A percentile compares a stretch with the other conserved stretches of the same genome.
Conservation (phyloP, 2,113 vertebrate genomes). For the Hassar affinis region DNA sequence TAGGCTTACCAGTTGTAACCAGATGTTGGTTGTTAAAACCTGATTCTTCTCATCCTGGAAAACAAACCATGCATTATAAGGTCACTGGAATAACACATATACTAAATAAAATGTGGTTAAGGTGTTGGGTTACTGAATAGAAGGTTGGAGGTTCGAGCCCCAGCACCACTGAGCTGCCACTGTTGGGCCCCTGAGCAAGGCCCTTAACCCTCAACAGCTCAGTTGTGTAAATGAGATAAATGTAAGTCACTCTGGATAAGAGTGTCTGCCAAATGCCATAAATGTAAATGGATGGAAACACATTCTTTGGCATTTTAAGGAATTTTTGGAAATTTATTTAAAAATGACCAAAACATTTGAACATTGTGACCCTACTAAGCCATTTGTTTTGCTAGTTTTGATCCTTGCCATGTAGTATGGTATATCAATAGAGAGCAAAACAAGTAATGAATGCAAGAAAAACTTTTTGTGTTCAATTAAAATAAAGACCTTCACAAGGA, state of each 20-base stretch:
- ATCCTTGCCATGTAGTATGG: neutral
- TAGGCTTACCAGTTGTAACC: conserved; percentile 85
- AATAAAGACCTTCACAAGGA: neutral
- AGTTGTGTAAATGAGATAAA: too few species aligned
- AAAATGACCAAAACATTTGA: neutral
- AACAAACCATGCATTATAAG: neutral
- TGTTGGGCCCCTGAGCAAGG: too few species aligned
- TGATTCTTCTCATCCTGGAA: conserved; percentile 92
- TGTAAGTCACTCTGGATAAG: too few species aligned
- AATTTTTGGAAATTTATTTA: neutral
- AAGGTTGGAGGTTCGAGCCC: too few species aligned
- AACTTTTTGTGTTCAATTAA: neutral
- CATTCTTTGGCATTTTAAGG: too few species aligned
- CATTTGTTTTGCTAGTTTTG: neutral
- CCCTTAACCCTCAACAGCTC: too few species aligned
- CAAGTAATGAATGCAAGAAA: neutral
- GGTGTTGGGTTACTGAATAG: too few species aligned
- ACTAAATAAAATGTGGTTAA: neutral
- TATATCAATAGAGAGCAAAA: neutral
- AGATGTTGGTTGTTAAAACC: conserved; percentile 90
- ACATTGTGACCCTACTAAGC: too few species aligned
- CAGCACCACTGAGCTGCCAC: too few species aligned
- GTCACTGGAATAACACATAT: neutral
- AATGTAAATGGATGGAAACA: too few species aligned
- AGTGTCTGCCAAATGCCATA: too few species aligned